Evolutionary conservation across 1,140 invertebrate genomes (phyloP).

Genomic region (Papilio dardanus): DNA sequence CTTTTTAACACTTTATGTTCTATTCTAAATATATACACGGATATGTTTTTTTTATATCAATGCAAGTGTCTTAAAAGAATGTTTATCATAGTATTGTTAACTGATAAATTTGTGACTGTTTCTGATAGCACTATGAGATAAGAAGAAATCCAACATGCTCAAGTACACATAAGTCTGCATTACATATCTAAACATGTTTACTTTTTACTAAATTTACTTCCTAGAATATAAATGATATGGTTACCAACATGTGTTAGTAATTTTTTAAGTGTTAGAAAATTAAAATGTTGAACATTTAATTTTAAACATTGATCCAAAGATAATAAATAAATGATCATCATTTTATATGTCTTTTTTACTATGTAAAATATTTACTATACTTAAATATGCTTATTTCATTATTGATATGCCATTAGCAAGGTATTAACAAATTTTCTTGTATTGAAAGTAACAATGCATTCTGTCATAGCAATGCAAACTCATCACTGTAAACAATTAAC

Average conservation of each 20-base stretch:
- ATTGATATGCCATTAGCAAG: not conserved
- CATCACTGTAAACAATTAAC: constrained; percentile 1
- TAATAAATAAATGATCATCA: no score
- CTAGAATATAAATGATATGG: not conserved
- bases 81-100: constrained; percentile 44
- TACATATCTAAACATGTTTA: not conserved
- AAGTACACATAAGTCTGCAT: constrained; percentile 24
- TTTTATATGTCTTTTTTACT: no score
- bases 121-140: constrained; percentile 42
- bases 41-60: constrained; percentile 43
- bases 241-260: not conserved
- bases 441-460: not conserved
- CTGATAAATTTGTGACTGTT: constrained; percentile 44
- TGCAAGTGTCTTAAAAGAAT: constrained; percentile 45
- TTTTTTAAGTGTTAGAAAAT: no score
- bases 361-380: not conserved
- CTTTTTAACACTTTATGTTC: constrained; percentile 42
- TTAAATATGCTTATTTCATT: not conserved
- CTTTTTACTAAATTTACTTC: not conserved
- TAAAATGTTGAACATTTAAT: not conserved
- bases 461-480: not conserved
- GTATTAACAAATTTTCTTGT: not conserved
- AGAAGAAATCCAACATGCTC: constrained; percentile 36
- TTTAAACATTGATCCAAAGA: no score
- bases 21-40: constrained; percentile 41